A percentile compares a stretch with the other conserved stretches of the same genome.
These are phyloP conservation scores for Tenthredo distinguenda DNA, from an alignment of 2,888 invertebrate species.

Conservation along the genomic window DNA sequence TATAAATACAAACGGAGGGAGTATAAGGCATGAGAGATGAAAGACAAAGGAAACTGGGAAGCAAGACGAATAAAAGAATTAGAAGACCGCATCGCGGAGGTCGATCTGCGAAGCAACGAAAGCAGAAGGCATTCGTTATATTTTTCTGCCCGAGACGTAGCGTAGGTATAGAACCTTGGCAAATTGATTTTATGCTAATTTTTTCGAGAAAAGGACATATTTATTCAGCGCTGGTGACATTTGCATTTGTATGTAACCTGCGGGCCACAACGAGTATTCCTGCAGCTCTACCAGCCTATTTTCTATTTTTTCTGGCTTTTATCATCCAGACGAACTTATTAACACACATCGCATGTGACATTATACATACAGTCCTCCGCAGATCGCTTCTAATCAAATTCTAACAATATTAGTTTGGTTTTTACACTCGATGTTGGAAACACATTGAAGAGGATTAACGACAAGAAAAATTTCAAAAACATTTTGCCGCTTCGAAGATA, in stretches of 20 bases:
- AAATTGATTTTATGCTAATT: constrained; percentile 66
- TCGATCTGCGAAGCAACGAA: constrained; percentile 7
- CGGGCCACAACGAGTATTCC: constrained; percentile 7
- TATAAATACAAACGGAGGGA: background rate
- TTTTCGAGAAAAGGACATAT: constrained; percentile 42
- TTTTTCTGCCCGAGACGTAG: background rate
- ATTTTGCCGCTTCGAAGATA: too few species aligned
- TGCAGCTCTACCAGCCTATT: background rate
- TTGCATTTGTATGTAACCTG: constrained; percentile 42
- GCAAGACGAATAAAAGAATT: constrained; percentile 16
- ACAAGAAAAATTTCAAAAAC: too few species aligned
- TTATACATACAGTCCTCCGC: background rate
- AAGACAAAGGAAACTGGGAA: background rate
- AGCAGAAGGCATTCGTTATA: constrained; percentile 24
- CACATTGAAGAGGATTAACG: too few species aligned
- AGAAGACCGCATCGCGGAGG: background rate
- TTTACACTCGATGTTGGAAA: background rate
- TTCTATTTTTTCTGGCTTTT: background rate
- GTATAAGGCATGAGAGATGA: background rate
- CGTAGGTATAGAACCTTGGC: constrained; percentile 41
- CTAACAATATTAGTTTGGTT: background rate
- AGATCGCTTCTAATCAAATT: background rate
- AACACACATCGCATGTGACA: background rate
- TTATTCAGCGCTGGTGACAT: constrained; percentile 41
- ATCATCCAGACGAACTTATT: background rate